Evolutionary conservation across 2,797 vertebrate species (phyloP), one percentile per base, ranked within the genome.

Genomic region (Acanthiza pusilla): DNA sequence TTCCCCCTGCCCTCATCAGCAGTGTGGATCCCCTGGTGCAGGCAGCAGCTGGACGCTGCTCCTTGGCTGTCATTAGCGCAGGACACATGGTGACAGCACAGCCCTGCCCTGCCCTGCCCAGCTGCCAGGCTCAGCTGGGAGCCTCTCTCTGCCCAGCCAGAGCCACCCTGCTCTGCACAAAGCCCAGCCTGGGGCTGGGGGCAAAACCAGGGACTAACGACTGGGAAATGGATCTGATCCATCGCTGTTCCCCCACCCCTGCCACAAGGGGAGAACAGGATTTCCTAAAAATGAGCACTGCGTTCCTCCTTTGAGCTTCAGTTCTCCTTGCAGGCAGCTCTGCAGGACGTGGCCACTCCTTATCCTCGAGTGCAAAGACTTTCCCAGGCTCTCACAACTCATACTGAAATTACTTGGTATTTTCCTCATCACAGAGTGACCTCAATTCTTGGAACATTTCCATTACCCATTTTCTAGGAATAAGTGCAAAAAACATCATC

Each of bases 161-260:
- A 32, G 29, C 38, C 16, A 45, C 45, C 8, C 47, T 5, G 53
- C 70, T 22, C 20, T 5, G 72, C 90, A 86, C 93, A 89, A 76
- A 87, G 67, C 63, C 72, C 13, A 5, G 48, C 42, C 74, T 10
- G n/a, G 48, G 58, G 20, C 55, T 16, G 55, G 1, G 18, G 36
- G 34, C 13, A 47, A 26, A 29, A 10, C 0, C 27, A 10, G 3
- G 2, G 14, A 26, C 53, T 2, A 6, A 4, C 0, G 15, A 0
- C 27, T 13, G 8, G 16, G 2, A 12, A 29, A 18, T 0, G 13
- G 47, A 2, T 63, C 48, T 32, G 34, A 17, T 34, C 29, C 53
- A 4, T 19, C 30, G 0, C 25, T n/a, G 2, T 5, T 17, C 9
- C 7, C 58, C 9, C 7, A 54, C 16, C 25, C 2, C 3, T 25